A percentile compares a stretch with the other conserved stretches of the same genome.
These are phyloP conservation scores for Thymelicus sylvestris DNA, from an alignment of 2,888 invertebrate genomes.

Conservation along the genomic window DNA sequence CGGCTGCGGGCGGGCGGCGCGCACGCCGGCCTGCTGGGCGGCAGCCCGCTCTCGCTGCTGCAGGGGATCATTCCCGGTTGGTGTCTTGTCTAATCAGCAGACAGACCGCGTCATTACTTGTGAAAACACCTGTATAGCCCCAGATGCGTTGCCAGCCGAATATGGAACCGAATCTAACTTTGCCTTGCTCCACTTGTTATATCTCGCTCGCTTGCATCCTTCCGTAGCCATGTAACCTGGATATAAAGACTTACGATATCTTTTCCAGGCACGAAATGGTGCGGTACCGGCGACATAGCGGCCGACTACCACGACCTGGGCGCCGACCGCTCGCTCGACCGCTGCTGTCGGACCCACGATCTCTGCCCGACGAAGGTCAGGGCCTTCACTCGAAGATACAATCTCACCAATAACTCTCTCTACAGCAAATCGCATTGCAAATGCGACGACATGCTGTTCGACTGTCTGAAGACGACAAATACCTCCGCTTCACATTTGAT, in stretches of 20 bases:
- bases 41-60: constrained; percentile 88
- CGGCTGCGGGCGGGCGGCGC: constrained; percentile 67
- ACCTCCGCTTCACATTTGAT: constrained; percentile 90
- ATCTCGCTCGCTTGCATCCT: too few relatives aligned
- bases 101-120: neutral
- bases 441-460: constrained; percentile 93
- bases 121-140: too few relatives aligned
- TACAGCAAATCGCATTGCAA: constrained; percentile 95
- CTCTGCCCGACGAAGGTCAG: constrained; percentile 93
- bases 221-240: too few relatives aligned
- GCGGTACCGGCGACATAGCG: constrained; percentile 95
- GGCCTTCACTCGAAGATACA: constrained; percentile 89
- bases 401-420: constrained; percentile 92
- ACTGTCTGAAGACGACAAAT: constrained; percentile 90
- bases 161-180: too few relatives aligned
- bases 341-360: constrained; percentile 96
- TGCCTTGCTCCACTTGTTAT: too few relatives aligned
- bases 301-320: constrained; percentile 94
- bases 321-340: constrained; percentile 88
- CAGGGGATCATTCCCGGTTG: constrained; percentile 93
- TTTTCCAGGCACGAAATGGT: constrained; percentile 93
- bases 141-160: too few relatives aligned
- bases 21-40: constrained; percentile 81
- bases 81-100: constrained; percentile 1
- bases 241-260: neutral